Percentiles rank a stretch among this genome's conserved stretches.
These are phyloP conservation scores for Sebastes nivosus DNA, from an alignment of 2,797 vertebrate species.

Conservation along the genomic window DNA sequence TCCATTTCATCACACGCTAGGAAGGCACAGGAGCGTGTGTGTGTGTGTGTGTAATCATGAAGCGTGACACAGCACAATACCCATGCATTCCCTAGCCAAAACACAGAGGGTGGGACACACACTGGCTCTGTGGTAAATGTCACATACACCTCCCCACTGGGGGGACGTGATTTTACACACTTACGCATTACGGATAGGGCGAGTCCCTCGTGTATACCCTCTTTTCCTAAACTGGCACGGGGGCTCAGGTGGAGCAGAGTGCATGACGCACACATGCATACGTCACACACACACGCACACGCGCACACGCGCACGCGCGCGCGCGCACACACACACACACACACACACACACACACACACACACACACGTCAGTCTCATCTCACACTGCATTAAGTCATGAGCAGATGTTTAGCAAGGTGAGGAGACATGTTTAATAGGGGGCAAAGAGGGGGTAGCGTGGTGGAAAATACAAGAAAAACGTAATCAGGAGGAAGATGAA, in stretches of 20 bases:
- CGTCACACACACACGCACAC: too few species aligned
- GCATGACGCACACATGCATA: slow-evolving; percentile 4
- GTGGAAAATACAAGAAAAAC: background rate
- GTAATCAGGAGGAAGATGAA: background rate
- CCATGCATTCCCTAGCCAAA: slow-evolving; percentile 64
- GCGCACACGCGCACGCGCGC: too few species aligned
- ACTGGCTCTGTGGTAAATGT: slow-evolving; percentile 47
- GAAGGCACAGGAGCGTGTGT: slow-evolving; percentile 25
- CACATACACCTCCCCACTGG: slow-evolving; percentile 7
- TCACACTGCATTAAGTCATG: slow-evolving; percentile 1
- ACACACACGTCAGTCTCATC: background rate
- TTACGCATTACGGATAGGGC: slow-evolving; percentile 19
- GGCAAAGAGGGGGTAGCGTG: background rate
- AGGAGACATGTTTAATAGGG: background rate
- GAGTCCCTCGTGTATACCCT: background rate
- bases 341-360: too few species aligned
- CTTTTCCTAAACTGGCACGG: slow-evolving; percentile 26
- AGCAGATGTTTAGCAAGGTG: slow-evolving; percentile 25
- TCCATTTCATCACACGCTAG: slow-evolving; percentile 52
- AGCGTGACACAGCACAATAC: slow-evolving; percentile 62
- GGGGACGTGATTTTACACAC: slow-evolving; percentile 70
- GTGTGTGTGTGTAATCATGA: slow-evolving; percentile 8
- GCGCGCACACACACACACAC: too few species aligned
- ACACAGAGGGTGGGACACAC: slow-evolving; percentile 72
- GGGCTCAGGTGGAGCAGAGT: background rate